Percentiles rank a stretch among this genome's conserved stretches.
phyloP scores from a whole-genome alignment of 2,888 invertebrate species.

The Clostera curtula region DNA sequence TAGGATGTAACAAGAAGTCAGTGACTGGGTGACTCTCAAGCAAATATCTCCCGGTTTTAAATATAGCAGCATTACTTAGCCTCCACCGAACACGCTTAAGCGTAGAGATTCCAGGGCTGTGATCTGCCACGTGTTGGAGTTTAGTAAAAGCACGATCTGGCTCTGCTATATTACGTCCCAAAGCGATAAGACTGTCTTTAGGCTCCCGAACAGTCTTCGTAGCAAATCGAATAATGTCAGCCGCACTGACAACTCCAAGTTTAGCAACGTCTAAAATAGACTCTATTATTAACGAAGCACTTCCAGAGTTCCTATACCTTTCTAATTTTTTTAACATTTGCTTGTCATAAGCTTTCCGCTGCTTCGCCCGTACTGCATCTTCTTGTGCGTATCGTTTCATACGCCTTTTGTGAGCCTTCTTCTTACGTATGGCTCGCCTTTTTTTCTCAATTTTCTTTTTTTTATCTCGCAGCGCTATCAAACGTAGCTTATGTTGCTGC shows the following conservation, averaged over 20 bases:
- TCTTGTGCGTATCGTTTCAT: constrained; percentile 11
- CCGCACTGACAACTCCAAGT: constrained; percentile 8
- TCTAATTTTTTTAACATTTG: constrained; percentile 13
- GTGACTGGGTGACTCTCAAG: constrained; percentile 20
- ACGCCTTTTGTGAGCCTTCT: constrained; percentile 3
- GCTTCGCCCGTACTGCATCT: constrained; percentile 9
- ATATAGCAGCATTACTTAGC: constrained; percentile 13
- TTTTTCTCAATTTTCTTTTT: constrained; percentile 3
- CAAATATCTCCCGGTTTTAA: constrained; percentile 8
- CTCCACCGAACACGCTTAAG: constrained; percentile 21
- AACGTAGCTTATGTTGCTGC: too few relatives aligned
- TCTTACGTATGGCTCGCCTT: not conserved
- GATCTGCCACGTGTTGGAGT: constrained; percentile 10
- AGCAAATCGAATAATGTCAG: constrained; percentile 11
- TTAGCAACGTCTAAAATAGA: constrained; percentile 17
- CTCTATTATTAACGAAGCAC: constrained; percentile 18
- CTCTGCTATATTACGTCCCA: constrained; percentile 15
- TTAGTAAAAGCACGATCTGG: constrained; percentile 12
- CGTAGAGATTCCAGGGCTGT: constrained; percentile 18
- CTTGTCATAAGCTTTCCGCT: constrained; percentile 11
- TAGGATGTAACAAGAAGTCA: constrained; percentile 21
- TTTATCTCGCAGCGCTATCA: too few relatives aligned
- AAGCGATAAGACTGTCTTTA: constrained; percentile 11
- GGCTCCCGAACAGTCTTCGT: constrained; percentile 20
- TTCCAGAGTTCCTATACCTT: constrained; percentile 14